phyloP scores from a whole-genome alignment of 2,113 vertebrate genomes.

The Platysteira castanea region DNA sequence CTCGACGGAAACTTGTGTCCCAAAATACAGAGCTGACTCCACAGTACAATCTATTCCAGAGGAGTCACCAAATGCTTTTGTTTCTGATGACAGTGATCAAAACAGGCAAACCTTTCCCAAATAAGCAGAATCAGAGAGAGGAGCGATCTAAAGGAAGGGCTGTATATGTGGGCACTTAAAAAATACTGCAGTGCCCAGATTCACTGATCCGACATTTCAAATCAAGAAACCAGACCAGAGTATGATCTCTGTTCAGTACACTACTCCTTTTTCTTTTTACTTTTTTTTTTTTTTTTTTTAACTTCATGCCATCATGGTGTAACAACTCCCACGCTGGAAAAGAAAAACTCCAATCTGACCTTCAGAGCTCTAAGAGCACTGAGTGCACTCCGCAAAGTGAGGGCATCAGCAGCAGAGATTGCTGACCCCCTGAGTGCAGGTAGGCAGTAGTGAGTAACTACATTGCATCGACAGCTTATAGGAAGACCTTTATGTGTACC shows the following conservation, averaged over 20 bases:
- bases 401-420: not conserved
- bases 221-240: not conserved
- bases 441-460: not conserved
- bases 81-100: not conserved
- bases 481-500: not conserved
- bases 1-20: not conserved
- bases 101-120: not conserved
- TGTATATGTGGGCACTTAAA: fast-evolving
- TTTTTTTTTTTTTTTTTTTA: not conserved
- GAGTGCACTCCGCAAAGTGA: not conserved
- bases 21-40: not conserved
- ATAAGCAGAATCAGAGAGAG: not conserved
- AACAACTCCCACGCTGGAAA: not conserved
- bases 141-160: not conserved
- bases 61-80: not conserved
- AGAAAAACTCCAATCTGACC: not conserved
- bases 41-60: not conserved
- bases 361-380: not conserved
- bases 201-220: not conserved
- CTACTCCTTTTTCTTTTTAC: not conserved
- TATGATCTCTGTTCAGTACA: not conserved
- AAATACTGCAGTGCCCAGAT: not conserved
- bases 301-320: not conserved
- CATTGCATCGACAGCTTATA: not conserved
- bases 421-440: not conserved